phyloP scores from a whole-genome alignment of 2,888 invertebrate genomes.

The Ophioninae sp. region DNA sequence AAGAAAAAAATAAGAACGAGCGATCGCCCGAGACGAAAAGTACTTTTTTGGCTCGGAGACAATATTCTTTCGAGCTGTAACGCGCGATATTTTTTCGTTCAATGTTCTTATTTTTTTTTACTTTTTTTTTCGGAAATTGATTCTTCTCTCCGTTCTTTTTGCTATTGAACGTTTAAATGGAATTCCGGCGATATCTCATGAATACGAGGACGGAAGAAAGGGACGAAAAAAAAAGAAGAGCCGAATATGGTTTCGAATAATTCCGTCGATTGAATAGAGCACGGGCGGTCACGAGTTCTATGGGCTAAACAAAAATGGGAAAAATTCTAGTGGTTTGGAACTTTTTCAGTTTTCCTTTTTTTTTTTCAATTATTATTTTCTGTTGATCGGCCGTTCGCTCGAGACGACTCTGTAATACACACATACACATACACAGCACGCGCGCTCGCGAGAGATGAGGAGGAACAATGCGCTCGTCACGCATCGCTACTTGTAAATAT shows the following conservation, averaged over 20 bases:
- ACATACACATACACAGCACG: not conserved
- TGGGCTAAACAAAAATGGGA: not conserved
- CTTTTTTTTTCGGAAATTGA: constrained; percentile 27
- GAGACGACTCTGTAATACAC: not conserved
- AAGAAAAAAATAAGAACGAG: not conserved
- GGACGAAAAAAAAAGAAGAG: constrained; percentile 9
- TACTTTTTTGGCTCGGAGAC: not conserved
- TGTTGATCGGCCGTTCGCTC: constrained; percentile 19
- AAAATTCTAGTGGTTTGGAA: not conserved
- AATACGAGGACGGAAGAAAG: constrained; percentile 69
- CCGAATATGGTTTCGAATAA: constrained; percentile 46
- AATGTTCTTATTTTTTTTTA: constrained; percentile 59
- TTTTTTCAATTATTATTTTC: constrained; percentile 7
- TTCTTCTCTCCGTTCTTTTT: constrained; percentile 59
- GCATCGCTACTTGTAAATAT: constrained; percentile 43
- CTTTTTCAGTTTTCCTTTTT: not conserved
- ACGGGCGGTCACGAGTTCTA: not conserved
- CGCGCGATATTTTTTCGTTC: constrained; percentile 20
- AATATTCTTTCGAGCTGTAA: not conserved
- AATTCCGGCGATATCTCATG: constrained; percentile 76
- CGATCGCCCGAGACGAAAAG: not conserved
- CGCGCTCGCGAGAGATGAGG: not conserved
- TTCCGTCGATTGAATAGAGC: constrained; percentile 33
- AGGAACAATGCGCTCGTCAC: constrained; percentile 19
- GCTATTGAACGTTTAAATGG: constrained; percentile 72